A percentile compares a stretch with the other conserved stretches of the same genome.
These are phyloP conservation scores for Pardosa pseudoannulata DNA, from an alignment of 2,888 invertebrate genomes.

Conservation along the genomic window DNA sequence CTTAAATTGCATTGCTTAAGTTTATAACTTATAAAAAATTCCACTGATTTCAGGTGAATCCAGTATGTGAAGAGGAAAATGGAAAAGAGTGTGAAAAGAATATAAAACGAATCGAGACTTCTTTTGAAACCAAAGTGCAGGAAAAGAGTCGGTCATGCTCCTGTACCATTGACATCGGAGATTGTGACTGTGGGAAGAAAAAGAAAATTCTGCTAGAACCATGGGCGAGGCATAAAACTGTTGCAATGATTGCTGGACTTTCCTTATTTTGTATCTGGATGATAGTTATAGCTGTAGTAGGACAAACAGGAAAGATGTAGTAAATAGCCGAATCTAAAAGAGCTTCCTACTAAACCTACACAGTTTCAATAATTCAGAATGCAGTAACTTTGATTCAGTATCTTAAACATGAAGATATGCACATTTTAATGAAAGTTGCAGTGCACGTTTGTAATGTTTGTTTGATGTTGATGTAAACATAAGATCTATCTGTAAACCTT, in stretches of 20 bases:
- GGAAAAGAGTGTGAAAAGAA: neutral
- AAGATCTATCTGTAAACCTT: no score
- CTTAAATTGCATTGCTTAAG: no score
- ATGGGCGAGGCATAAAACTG: conserved; percentile 51
- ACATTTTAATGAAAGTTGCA: no score
- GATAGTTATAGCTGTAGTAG: conserved; percentile 35
- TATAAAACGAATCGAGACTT: neutral
- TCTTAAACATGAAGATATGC: no score
- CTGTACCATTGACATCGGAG: neutral
- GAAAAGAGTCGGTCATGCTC: conserved; percentile 5
- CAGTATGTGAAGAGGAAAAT: conserved; percentile 21
- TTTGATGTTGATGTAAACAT: no score
- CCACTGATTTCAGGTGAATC: conserved; percentile 37
- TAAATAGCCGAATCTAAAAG: no score
- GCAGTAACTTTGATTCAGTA: no score
- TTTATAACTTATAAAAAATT: no score
- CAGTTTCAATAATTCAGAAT: no score
- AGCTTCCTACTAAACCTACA: no score
- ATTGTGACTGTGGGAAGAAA: conserved; percentile 27
- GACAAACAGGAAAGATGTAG: conserved; percentile 41
- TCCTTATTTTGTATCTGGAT: conserved; percentile 53
- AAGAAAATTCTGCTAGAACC: conserved; percentile 34
- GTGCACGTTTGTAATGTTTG: no score
- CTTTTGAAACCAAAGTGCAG: neutral
- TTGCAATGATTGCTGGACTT: conserved; percentile 36